phyloP scores from a whole-genome alignment of 2,797 vertebrate species.

The Anas bahamensis region DNA sequence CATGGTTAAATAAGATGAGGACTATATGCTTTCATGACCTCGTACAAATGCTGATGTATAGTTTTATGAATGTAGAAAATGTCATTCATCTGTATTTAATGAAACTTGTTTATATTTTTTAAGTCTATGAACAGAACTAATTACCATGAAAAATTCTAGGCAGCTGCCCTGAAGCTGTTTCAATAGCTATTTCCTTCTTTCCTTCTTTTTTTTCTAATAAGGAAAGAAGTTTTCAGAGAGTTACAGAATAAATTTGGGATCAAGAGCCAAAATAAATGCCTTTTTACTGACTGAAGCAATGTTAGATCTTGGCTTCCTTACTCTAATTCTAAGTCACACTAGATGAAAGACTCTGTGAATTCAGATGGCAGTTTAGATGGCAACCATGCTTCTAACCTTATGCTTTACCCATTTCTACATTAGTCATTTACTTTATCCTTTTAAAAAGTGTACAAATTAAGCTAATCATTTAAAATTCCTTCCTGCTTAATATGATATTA shows the following conservation, averaged over 20 bases:
- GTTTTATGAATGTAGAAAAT: constrained; percentile 55
- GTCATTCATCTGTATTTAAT: constrained; percentile 62
- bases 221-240: background rate
- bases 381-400: background rate
- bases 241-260: background rate
- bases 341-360: background rate
- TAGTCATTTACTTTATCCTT: background rate
- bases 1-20: constrained; percentile 44
- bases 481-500: background rate
- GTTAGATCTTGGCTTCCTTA: background rate
- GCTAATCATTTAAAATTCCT: background rate
- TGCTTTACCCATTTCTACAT: background rate
- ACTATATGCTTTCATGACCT: constrained; percentile 10
- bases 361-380: background rate
- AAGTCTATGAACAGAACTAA: constrained; percentile 50
- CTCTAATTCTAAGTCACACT: background rate
- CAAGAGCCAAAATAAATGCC: background rate
- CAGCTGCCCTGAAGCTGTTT: constrained; percentile 29
- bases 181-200: constrained; percentile 28
- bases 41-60: constrained; percentile 51
- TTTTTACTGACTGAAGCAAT: background rate
- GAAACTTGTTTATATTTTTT: constrained; percentile 55
- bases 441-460: background rate
- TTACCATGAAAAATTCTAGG: constrained; percentile 29
- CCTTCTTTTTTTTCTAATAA: background rate